Evolutionary conservation across 2,888 invertebrate genomes (phyloP).

Genomic region (Drosophila villosipedis): DNA sequence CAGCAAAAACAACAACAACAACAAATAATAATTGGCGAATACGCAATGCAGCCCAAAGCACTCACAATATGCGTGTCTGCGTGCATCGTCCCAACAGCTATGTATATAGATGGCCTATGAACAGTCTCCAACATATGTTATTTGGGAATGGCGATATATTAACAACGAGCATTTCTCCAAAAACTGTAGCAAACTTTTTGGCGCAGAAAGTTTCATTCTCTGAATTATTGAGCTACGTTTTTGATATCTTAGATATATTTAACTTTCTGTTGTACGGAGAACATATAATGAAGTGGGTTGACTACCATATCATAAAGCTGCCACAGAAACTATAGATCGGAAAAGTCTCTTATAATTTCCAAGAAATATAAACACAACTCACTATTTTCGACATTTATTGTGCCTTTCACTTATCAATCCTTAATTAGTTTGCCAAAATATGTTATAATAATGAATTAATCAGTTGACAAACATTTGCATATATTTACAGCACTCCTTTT

Average conservation of each 20-base stretch:
- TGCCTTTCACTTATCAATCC: neutral
- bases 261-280: neutral
- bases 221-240: neutral
- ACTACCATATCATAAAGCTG: neutral
- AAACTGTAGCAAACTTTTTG: conserved; percentile 25
- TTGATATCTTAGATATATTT: neutral
- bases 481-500: neutral
- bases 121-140: neutral
- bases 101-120: neutral
- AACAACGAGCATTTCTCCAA: conserved; percentile 1
- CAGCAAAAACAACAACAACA: conserved; percentile 28
- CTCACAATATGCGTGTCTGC: conserved; percentile 5
- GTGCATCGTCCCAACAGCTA: neutral
- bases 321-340: neutral
- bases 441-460: conserved; percentile 6
- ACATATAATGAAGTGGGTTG: neutral
- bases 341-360: neutral
- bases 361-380: neutral
- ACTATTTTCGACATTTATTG: neutral
- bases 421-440: conserved; percentile 22
- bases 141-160: conserved; percentile 1
- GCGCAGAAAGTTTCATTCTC: neutral
- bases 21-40: conserved; percentile 40
- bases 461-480: neutral
- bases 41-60: conserved; percentile 18